Conservation (phyloP, 2,888 invertebrate genomes). For the Nemurella pictetii region DNA sequence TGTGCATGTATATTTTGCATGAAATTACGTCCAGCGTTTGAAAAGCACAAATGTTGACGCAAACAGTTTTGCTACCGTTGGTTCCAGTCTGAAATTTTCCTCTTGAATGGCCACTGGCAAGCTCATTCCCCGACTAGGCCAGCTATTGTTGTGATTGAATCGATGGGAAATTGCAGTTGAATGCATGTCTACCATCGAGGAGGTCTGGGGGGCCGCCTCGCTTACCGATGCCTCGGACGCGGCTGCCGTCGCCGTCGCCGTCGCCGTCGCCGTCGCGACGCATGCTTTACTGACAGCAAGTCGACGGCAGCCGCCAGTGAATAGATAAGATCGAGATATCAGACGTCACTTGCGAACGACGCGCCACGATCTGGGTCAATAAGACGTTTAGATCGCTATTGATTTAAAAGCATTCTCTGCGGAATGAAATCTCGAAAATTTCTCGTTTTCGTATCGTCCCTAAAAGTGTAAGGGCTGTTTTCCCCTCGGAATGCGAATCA, state of each 20-base stretch:
- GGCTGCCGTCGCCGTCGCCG: not conserved
- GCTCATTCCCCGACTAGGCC: too few relatives aligned
- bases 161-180: not conserved
- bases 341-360: not conserved
- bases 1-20: too few relatives aligned
- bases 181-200: not conserved
- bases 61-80: not conserved
- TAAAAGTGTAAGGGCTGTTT: too few relatives aligned
- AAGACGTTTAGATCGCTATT: not conserved
- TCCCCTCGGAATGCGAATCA: not conserved
- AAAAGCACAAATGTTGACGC: not conserved
- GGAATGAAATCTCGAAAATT: too few relatives aligned
- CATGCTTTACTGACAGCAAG: constrained; percentile 14
- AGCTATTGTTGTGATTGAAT: not conserved
- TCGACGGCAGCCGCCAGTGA: not conserved
- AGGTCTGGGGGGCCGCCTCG: not conserved
- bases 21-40: too few relatives aligned
- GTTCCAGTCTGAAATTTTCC: too few relatives aligned
- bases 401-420: too few relatives aligned
- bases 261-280: not conserved
- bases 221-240: not conserved
- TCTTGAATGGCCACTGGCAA: too few relatives aligned
- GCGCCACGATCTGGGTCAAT: not conserved
- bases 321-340: constrained; percentile 10
- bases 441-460: too few relatives aligned